Base-by-base conservation (phyloP, 2,888 invertebrate species). In the Nematopogon swammerdamellus region DNA sequence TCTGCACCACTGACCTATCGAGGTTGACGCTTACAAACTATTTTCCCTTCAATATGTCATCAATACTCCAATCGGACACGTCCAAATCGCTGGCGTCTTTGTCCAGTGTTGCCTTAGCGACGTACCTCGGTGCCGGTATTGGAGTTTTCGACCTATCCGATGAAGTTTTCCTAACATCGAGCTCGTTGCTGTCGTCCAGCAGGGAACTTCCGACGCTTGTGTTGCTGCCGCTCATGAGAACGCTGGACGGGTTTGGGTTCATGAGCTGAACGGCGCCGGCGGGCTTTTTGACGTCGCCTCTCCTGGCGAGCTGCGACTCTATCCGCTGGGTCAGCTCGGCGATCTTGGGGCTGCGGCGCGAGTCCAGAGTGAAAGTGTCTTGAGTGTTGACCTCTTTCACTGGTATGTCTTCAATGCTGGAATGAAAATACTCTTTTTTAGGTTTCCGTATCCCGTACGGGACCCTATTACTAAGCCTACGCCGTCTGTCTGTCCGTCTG, bases 301-400 rank as follows among this genome's bases (percentile, higher is more conserved):
- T 68, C 19, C 68, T 59, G 4, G 69, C 68, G 54, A 84, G 67
- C 61, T 84, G 82, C 4, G 72, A 69, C 59, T 84, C 82, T 30
- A 84, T 82, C n/a, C 74, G 75, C 56, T 76, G 67, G 49, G 81
- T 82, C 50, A 84, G 63, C 63, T 82, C 79, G 2, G 81, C 77
- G 47, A 84, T 82, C 60, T 81, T 83, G 18, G 82, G 75, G 57
- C 80, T 80, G 44, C 81, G 76, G 16, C 72, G 67, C 14, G 77
- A 72, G 54, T 68, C 68, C n/a, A 81, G 58, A 55, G 75, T 65
- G 51, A 80, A 72, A 53, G 66, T 72, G 0, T 67, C 68, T 43
- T 64, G 63, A 51, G 54, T 55, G 8, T 52, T 51, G 30, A 44
- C 50, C 18, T 62, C 62, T 53, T 66, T 67, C 11, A 68, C 54